Evolutionary conservation across 2,797 vertebrate species (phyloP).

Genomic region (Picus viridis): DNA sequence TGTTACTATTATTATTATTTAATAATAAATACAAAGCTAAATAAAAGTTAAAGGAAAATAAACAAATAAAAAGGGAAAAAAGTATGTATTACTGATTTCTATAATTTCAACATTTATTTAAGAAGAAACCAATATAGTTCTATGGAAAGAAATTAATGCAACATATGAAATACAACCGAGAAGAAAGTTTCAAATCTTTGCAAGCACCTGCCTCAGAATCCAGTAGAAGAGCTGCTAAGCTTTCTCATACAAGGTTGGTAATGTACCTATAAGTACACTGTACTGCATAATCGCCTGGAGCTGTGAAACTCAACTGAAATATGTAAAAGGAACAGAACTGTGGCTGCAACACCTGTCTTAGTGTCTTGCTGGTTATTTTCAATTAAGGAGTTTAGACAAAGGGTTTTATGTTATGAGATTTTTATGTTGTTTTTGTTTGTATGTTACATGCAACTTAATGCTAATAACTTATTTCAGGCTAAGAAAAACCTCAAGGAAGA

Average conservation of each 20-base stretch:
- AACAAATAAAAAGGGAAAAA: background rate
- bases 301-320: background rate
- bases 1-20: background rate
- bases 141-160: background rate
- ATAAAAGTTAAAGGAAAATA: background rate
- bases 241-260: background rate
- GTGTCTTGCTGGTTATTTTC: background rate
- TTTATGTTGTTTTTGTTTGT: background rate
- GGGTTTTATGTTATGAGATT: background rate
- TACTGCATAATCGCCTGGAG: fast-evolving
- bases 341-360: background rate
- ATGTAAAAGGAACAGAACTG: background rate
- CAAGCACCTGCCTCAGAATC: background rate
- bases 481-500: background rate
- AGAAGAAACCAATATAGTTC: background rate
- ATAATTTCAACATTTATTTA: background rate
- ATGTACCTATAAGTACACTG: background rate
- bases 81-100: background rate
- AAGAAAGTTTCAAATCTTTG: background rate
- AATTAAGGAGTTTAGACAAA: background rate
- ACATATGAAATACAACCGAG: background rate
- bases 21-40: background rate
- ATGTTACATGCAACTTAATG: background rate
- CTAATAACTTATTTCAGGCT: background rate
- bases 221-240: background rate